Evolutionary conservation across 1,140 invertebrate species (phyloP), one percentile per base, ranked within the genome.

Genomic region (Mamestra configurata): DNA sequence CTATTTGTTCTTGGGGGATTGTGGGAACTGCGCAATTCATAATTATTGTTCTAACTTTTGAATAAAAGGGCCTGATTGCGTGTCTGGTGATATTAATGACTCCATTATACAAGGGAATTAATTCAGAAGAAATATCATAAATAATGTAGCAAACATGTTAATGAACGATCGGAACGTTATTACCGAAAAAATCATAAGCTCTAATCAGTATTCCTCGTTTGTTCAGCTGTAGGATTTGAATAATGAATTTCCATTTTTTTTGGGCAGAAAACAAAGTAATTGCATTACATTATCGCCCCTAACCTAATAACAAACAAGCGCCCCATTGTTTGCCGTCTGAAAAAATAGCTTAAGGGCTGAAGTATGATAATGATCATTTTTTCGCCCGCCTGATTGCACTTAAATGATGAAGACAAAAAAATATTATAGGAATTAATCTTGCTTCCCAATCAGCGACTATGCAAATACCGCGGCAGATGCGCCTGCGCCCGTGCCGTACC

Each of bases 341-440:
- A 95, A 95, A 95, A 95, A 95, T 90, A 88, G 93, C 93, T 93
- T 88, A 92, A 94, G 92, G 93, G 92, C 93, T 94, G 92, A 93
- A 94, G 91, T 90, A 93, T 92, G 92, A 92, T 95, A 94, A 95
- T 95, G 90, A 95, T 92, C 89, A 86, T 91, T 95, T 90, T 89
- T 88, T 82, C 82, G 78, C 81, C 81, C 88, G 89, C 88, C 83
- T 90, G 93, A 94, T 94, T 92, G 89, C 91, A 82, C 87, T 86
- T 93, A 93, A 94, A 94, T 93, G 91, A 89, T 90, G 90, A 88
- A 94, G 90, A 93, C 90, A 93, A 93, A 94, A n/a, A 93, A 92
- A 91, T 93, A 92, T 92, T 89, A 86, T 88, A 85, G 82, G 91
- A 88, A 93, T 93, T 94, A 93, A 94, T 93, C 93, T 92, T 88